phyloP scores from a whole-genome alignment of 1,140 invertebrate genomes.

The Drosophila auraria region DNA sequence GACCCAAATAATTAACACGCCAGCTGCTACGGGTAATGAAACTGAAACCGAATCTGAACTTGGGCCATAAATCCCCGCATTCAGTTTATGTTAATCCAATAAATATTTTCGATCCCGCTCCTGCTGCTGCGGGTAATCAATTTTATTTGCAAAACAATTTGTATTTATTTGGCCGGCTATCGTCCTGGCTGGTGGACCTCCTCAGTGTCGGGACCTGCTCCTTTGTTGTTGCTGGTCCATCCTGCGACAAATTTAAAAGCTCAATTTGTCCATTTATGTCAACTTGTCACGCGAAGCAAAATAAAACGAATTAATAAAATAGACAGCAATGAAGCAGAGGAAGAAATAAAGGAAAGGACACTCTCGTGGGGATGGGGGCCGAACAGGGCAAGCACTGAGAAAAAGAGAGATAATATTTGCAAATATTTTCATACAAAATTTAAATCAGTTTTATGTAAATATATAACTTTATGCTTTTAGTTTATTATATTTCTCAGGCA shows the following conservation, averaged over 20 bases:
- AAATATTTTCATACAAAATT: no score
- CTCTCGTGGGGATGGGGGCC: background rate
- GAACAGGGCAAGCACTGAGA: constrained; percentile 3
- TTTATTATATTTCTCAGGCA: no score
- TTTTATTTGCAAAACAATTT: constrained; percentile 81
- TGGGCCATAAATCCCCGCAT: constrained; percentile 47
- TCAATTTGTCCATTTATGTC: constrained; percentile 84
- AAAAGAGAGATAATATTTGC: background rate
- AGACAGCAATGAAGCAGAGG: constrained; percentile 40
- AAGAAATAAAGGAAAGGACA: constrained; percentile 22
- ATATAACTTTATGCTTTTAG: no score
- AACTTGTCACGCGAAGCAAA: constrained; percentile 82
- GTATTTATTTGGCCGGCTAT: constrained; percentile 69
- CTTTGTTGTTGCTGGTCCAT: constrained; percentile 27
- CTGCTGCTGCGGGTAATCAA: constrained; percentile 63
- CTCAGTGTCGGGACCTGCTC: constrained; percentile 14
- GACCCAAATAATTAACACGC: constrained; percentile 39
- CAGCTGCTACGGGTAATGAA: constrained; percentile 8
- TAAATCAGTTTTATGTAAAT: no score
- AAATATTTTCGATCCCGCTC: constrained; percentile 56
- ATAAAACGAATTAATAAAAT: constrained; percentile 84
- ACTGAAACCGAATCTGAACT: constrained; percentile 26
- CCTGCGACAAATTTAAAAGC: constrained; percentile 80
- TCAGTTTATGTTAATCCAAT: constrained; percentile 79
- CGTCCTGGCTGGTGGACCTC: constrained; percentile 47